Percentiles rank a stretch among this genome's conserved stretches.
phyloP scores from a whole-genome alignment of 2,113 vertebrate genomes.

The Erinaceus europaeus region DNA sequence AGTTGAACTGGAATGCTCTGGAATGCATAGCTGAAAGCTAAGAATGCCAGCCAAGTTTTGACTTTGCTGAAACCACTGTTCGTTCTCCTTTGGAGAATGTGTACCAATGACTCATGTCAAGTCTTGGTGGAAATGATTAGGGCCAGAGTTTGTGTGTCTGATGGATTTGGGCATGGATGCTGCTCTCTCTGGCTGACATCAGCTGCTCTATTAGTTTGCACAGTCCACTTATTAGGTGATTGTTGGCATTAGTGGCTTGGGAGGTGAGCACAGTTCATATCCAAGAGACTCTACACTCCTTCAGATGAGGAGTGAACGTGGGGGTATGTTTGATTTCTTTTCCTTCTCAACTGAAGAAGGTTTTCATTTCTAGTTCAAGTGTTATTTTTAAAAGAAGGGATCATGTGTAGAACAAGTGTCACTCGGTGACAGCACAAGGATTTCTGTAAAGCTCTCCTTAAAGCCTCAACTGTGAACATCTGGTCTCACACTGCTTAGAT shows the following conservation, averaged over 20 bases:
- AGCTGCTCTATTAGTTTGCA: not conserved
- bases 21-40: constrained; percentile 18
- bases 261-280: not conserved
- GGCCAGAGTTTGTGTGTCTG: not conserved
- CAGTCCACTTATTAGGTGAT: not conserved
- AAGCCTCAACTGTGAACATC: not conserved
- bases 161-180: accelerated
- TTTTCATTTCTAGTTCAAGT: constrained; percentile 50
- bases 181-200: not conserved
- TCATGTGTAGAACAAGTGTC: not conserved
- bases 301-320: not conserved
- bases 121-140: not conserved
- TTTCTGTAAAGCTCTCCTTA: not conserved
- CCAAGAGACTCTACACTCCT: not conserved
- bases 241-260: not conserved
- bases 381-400: constrained; percentile 39
- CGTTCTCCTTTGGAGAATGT: not conserved
- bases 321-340: constrained; percentile 34
- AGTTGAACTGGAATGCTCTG: constrained; percentile 13
- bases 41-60: not conserved
- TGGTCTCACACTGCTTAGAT: not conserved
- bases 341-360: constrained; percentile 39
- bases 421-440: not conserved
- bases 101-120: not conserved
- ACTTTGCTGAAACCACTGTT: not conserved